Conservation (phyloP, 2,113 vertebrate species). For the Equus przewalskii region DNA sequence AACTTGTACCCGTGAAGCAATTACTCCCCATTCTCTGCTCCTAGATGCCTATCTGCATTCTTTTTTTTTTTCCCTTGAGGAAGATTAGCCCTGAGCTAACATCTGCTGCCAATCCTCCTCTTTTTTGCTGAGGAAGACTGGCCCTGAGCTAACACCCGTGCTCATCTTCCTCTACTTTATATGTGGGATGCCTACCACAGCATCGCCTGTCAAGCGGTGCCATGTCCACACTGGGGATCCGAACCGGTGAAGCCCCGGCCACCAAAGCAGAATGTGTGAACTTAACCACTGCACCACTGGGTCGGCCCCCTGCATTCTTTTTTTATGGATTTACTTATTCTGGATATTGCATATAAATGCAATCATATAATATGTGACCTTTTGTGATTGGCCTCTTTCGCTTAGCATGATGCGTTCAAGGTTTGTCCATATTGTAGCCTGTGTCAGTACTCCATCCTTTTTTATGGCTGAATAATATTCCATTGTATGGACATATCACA, state of each 20-base stretch:
- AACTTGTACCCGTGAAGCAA: background rate
- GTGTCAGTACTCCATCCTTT: background rate
- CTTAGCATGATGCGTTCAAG: background rate
- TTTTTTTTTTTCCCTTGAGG: background rate
- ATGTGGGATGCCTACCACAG: too few relatives aligned
- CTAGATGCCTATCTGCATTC: background rate
- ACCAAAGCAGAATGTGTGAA: too few relatives aligned
- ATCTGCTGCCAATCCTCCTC: too few relatives aligned
- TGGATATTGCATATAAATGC: background rate
- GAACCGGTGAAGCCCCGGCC: too few relatives aligned
- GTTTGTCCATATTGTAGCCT: too few relatives aligned
- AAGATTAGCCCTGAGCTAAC: too few relatives aligned
- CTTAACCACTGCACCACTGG: too few relatives aligned
- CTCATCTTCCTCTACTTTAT: too few relatives aligned
- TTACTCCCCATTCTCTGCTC: background rate
- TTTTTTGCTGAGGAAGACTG: too few relatives aligned
- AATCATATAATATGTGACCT: background rate
- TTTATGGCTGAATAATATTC: background rate
- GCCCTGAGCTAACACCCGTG: too few relatives aligned
- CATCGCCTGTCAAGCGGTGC: too few relatives aligned
- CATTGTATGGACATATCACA: accelerated
- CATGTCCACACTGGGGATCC: too few relatives aligned
- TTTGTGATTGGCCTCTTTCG: background rate
- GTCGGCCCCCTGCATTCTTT: background rate
- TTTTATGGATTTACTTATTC: background rate